Conservation (phyloP, 1,140 invertebrate species). For the Marisa cornuarietis region DNA sequence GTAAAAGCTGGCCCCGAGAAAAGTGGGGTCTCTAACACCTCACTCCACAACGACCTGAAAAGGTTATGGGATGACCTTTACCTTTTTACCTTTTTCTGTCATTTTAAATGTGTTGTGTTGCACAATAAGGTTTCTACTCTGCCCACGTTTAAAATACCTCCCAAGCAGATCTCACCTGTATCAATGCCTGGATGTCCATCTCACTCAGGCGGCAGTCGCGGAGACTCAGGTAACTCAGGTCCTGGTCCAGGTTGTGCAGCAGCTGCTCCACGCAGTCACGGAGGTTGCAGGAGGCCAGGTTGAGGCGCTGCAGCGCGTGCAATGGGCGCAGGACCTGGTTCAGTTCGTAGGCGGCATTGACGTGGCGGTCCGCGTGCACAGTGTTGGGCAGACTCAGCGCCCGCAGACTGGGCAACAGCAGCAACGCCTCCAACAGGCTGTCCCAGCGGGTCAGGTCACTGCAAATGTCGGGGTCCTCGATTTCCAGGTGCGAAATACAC, state of each 20-base stretch:
- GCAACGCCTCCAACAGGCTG: conserved; percentile 42
- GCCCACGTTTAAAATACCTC: no score
- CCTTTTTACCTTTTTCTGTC: no score
- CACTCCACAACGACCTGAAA: no score
- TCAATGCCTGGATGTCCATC: conserved; percentile 44
- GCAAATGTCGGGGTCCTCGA: conserved; percentile 47
- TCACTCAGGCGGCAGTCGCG: conserved; percentile 53
- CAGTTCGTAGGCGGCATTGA: conserved; percentile 36
- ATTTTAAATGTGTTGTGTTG: no score
- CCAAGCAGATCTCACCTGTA: conserved; percentile 5
- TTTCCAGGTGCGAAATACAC: conserved; percentile 54
- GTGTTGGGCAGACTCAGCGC: conserved; percentile 54
- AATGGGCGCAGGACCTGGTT: conserved; percentile 36
- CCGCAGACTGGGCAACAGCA: conserved; percentile 39
- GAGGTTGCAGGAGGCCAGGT: conserved; percentile 52
- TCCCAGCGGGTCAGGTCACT: conserved; percentile 33
- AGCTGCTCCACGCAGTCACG: conserved; percentile 37
- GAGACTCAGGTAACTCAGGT: conserved; percentile 46
- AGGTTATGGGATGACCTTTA: no score
- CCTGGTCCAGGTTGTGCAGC: conserved; percentile 29
- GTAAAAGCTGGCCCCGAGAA: no score
- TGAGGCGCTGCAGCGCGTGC: conserved; percentile 39
- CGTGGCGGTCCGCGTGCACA: conserved; percentile 39
- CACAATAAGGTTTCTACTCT: no score
- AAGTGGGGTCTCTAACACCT: no score